Base-by-base conservation (phyloP, 92 coral and sea anemone species). In the Palythoa heliodiscus region DNA sequence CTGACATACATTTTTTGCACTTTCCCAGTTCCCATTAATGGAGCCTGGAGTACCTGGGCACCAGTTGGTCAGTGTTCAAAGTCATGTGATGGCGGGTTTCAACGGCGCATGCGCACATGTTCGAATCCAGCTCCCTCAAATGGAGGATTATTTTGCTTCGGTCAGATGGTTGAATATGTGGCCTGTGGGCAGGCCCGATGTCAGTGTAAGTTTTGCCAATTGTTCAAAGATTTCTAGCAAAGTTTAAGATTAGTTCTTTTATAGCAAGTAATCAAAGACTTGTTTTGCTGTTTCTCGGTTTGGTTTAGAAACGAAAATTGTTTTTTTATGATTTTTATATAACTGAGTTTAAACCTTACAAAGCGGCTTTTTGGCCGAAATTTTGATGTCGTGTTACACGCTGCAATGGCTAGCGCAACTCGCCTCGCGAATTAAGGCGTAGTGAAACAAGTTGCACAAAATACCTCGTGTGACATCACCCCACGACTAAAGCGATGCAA, bases 61-160 rank as follows among this genome's bases (percentile, higher is more conserved):
- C 12, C 54, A 4, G 52, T 13, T 16, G 76, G 76, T 52, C 50
- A 4, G 52, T 72, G 76, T 72, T 72, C 76, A 72, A 72, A 17
- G 39, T 14, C 76, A 19, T 72, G 76, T n/a, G 76, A 40, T 40
- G 55, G 76, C 15, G 76, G 76, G 19, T 16, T 47, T 54, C 53
- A 39, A 47, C 11, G 11, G 12, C 76, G 76, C 2, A 72, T 54
- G 11, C 23, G 76, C 10, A 72, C 24, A 19, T 72, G 76, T 11
- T 17, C 76, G 11, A 72, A 43, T 29, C 76, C 76, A 40, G 11
- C 76, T 72, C 57, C 76, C 12, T 40, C 76, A 47, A 72, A 40
- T 5, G 55, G 76, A 39, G 76, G 76, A 15, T 4, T 47, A 20
- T 72, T 72, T 72, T 72, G 76, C 54, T 4, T 19, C 7, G 76